Percentiles rank a stretch among this genome's conserved stretches.
Evolutionary conservation across 2,888 invertebrate species (phyloP).

Genomic region (Leptarthrus brevirostris): DNA sequence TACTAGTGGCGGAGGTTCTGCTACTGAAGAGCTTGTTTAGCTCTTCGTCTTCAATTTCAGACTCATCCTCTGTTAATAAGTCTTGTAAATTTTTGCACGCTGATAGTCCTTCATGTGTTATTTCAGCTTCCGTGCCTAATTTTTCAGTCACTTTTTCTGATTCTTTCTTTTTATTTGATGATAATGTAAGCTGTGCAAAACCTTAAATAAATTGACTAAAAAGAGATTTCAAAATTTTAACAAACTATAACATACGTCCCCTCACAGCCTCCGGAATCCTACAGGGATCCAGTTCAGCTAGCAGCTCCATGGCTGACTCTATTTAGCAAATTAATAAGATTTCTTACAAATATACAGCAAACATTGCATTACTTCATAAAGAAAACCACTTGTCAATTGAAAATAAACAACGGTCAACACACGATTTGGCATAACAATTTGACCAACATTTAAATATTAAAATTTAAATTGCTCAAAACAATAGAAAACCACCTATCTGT

Average conservation of each 20-base stretch:
- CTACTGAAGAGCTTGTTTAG: constrained; percentile 18
- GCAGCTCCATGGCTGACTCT: too few species aligned
- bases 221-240: neutral
- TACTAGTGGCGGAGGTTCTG: neutral
- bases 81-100: constrained; percentile 51
- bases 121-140: neutral
- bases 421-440: neutral
- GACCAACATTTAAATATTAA: neutral
- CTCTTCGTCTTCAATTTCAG: constrained; percentile 49
- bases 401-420: neutral
- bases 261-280: constrained; percentile 61
- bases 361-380: too few species aligned
- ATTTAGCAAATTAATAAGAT: neutral
- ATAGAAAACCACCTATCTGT: too few species aligned
- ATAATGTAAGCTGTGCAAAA: constrained; percentile 64
- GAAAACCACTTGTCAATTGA: neutral
- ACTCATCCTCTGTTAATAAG: constrained; percentile 55
- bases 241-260: constrained; percentile 58
- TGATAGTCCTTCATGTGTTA: neutral
- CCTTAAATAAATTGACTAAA: constrained; percentile 54
- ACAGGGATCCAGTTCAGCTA: constrained; percentile 62
- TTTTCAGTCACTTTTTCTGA: neutral
- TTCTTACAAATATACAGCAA: neutral
- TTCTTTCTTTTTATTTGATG: constrained; percentile 59
- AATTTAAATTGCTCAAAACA: too few species aligned